Evolutionary conservation across 2,888 invertebrate species (phyloP), one percentile per base, ranked within the genome.

Genomic region (Drosophila barbarae): DNA sequence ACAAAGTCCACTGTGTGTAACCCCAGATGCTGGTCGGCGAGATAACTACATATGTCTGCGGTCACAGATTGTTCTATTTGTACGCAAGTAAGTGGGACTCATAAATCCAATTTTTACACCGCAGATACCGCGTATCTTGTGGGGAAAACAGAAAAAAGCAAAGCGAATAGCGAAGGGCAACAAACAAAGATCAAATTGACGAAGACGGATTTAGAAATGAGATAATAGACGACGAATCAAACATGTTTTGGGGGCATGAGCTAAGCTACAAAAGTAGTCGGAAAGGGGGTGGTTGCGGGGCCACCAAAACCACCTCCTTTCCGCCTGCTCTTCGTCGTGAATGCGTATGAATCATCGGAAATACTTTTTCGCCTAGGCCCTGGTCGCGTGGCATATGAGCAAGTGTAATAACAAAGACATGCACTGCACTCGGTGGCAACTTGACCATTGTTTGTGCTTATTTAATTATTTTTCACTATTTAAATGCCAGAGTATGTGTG

Each of bases 321-420:
- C 32, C 35, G 21, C 21, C 41, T 23, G 23, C 23, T 41, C 8
- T 2, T 23, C 50, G 0, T 54, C 10, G n/a, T 9, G 5, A 9
- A 32, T 46, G 38, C 28, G 13, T 47, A 68, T 69, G 69, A 69
- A 57, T 69, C 70, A 69, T 70, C 70, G 23, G 7, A 30, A 35
- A 8, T 15, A 30, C 15, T 35, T 36, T 47, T 47, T 67, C 32
- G 41, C 23, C n/a, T 30, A 28, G 32, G 30, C 47, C 10, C 23
- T 56, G 67, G 67, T 32, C 41, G 66, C 55, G 46, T 65, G 51
- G 61, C 51, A 67, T 21, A 9, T 41, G n/a, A 28, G 13, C 35
- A 36, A 55, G 7, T 35, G 18, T 26, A 34, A 36, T 26, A 26
- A 30, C 32, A 36, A 34, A 38, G 38, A 9, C 32, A 47, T 34